Percentiles rank a stretch among this genome's conserved stretches.
phyloP scores from a whole-genome alignment of 53 echinoderm and acorn worm species.

The Stichopus horrens region DNA sequence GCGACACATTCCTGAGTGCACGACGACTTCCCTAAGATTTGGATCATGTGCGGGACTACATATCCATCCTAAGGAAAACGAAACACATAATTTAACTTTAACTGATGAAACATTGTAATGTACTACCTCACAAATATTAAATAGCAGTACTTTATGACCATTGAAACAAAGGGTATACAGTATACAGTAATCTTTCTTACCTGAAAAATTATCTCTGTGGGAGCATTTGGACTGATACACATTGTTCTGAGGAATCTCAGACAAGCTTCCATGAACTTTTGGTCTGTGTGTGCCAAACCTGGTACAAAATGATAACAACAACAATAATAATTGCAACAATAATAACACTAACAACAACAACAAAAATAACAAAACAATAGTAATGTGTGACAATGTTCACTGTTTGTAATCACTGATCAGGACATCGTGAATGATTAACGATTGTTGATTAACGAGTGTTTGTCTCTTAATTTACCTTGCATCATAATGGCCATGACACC shows the following conservation, averaged over 20 bases:
- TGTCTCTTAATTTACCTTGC: slow-evolving; percentile 59
- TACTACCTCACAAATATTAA: too few relatives aligned
- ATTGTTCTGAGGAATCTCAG: slow-evolving; percentile 87
- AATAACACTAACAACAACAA: background rate
- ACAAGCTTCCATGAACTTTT: slow-evolving; percentile 88
- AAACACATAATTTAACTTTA: slow-evolving; percentile 15
- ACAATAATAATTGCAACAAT: background rate
- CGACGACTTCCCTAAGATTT: slow-evolving; percentile 71
- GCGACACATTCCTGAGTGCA: slow-evolving; percentile 92
- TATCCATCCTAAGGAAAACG: slow-evolving; percentile 64
- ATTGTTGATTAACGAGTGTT: too few relatives aligned
- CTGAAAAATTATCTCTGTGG: slow-evolving; percentile 82
- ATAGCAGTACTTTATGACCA: background rate
- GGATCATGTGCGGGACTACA: slow-evolving; percentile 86
- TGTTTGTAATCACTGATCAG: too few relatives aligned
- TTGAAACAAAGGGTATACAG: background rate
- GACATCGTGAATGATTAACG: too few relatives aligned
- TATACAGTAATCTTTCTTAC: slow-evolving; percentile 37
- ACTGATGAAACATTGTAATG: too few relatives aligned
- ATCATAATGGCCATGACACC: slow-evolving; percentile 83
- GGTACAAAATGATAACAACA: background rate
- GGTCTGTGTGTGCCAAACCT: slow-evolving; percentile 80
- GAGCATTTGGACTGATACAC: slow-evolving; percentile 80
- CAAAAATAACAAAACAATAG: background rate
- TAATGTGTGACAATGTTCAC: background rate